phyloP scores from a whole-genome alignment of 2,888 invertebrate species.

The Leptopterna dolabrata region DNA sequence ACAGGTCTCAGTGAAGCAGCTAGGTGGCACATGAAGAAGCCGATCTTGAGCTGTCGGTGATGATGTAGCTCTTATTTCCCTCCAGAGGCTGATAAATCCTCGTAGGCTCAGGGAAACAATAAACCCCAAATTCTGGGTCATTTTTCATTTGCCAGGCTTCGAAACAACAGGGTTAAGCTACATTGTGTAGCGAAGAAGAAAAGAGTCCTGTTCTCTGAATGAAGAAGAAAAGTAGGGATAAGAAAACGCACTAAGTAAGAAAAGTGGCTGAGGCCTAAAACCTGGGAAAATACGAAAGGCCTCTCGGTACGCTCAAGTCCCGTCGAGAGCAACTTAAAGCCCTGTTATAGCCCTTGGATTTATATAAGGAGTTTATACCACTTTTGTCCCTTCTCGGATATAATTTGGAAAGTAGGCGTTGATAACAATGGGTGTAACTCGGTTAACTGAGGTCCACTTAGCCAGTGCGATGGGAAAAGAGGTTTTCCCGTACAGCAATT shows the following conservation, averaged over 20 bases:
- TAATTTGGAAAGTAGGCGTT: slow-evolving; percentile 25
- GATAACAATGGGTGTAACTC: slow-evolving; percentile 39
- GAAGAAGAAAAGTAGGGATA: slow-evolving; percentile 7
- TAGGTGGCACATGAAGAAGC: no score
- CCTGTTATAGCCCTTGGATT: slow-evolving; percentile 43
- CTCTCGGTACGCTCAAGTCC: slow-evolving; percentile 1
- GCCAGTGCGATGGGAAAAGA: neutral
- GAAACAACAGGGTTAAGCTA: neutral
- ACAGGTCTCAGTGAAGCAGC: no score
- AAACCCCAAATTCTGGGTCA: slow-evolving; percentile 34
- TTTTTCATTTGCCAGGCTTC: neutral
- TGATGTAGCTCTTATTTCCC: neutral
- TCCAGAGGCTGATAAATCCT: neutral
- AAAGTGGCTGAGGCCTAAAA: slow-evolving; percentile 27
- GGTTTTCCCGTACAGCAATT: neutral
- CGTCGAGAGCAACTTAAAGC: slow-evolving; percentile 11
- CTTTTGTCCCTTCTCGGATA: slow-evolving; percentile 32
- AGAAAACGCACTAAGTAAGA: slow-evolving; percentile 28
- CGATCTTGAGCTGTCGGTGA: neutral
- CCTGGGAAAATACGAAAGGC: neutral
- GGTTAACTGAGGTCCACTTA: slow-evolving; percentile 1
- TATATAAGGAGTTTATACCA: slow-evolving; percentile 49
- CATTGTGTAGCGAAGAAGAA: slow-evolving; percentile 19
- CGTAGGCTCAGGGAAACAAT: slow-evolving; percentile 41
- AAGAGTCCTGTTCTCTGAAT: neutral